A percentile compares a stretch with the other conserved stretches of the same genome.
Conservation (phyloP, 2,888 invertebrate genomes). For the Phortica magna region DNA sequence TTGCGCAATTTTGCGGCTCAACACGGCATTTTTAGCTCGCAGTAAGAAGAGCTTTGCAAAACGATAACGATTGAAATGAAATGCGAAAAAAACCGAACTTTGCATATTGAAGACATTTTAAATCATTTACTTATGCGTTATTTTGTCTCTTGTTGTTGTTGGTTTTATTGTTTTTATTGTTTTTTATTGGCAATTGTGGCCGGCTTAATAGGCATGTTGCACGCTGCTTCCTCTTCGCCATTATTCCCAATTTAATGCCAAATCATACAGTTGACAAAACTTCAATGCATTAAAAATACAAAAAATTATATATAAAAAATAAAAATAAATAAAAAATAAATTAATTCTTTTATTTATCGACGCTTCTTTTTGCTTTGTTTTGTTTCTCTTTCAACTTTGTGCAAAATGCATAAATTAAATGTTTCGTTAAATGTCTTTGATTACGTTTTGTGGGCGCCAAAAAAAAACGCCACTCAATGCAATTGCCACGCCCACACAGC, state of each 20-base stretch:
- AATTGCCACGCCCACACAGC: not conserved
- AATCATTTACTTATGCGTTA: not conserved
- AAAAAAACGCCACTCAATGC: not conserved
- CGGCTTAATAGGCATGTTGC: too few relatives aligned
- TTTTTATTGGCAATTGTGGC: not conserved
- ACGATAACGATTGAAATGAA: constrained; percentile 14
- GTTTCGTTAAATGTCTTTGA: constrained; percentile 13
- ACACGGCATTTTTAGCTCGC: not conserved
- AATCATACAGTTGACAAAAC: too few relatives aligned
- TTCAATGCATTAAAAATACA: too few relatives aligned
- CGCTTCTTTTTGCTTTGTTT: not conserved
- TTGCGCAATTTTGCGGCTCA: constrained; percentile 41
- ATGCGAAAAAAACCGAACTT: not conserved
- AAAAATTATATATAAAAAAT: too few relatives aligned
- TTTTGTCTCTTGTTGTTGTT: not conserved
- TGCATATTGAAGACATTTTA: not conserved
- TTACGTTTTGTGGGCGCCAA: not conserved
- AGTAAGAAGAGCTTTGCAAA: not conserved
- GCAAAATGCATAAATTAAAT: constrained; percentile 11
- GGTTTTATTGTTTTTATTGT: not conserved
- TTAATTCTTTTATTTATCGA: too few relatives aligned
- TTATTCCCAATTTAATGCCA: too few relatives aligned
- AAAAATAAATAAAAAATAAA: too few relatives aligned
- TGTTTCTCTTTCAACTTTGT: not conserved
- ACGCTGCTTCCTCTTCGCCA: too few relatives aligned